These are phyloP conservation scores for Drosophila jambulina DNA, from an alignment of 1,140 invertebrate genomes.

Conservation along the genomic window DNA sequence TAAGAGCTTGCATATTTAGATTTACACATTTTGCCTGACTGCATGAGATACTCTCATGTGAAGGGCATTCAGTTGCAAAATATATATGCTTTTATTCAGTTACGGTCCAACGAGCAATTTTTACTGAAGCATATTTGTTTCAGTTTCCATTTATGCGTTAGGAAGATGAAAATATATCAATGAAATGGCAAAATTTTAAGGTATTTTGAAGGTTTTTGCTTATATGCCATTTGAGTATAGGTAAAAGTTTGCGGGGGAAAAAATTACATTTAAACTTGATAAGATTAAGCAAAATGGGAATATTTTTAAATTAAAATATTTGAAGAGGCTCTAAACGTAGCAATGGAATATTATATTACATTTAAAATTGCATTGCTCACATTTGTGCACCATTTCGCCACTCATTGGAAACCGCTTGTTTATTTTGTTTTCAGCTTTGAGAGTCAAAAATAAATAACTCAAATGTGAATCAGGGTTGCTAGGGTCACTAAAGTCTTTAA, in stretches of 20 bases:
- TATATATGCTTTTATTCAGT: background rate
- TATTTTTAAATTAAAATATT: too few relatives aligned
- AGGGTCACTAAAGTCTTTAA: background rate
- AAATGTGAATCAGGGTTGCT: too few relatives aligned
- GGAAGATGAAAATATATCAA: background rate
- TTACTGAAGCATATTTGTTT: conserved; percentile 4
- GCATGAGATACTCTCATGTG: background rate
- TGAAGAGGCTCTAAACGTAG: too few relatives aligned
- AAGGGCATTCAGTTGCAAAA: background rate
- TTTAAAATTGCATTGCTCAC: too few relatives aligned
- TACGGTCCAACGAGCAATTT: background rate
- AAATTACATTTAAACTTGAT: too few relatives aligned
- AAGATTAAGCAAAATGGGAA: too few relatives aligned
- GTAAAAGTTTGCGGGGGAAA: background rate
- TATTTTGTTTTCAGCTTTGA: background rate
- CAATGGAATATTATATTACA: too few relatives aligned
- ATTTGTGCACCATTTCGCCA: too few relatives aligned
- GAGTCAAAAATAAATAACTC: background rate
- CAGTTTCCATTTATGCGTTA: background rate
- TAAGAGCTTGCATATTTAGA: conserved; percentile 7
- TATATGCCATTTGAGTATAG: too few relatives aligned
- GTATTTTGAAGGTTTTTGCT: background rate
- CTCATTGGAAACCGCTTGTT: too few relatives aligned
- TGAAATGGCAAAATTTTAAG: background rate
- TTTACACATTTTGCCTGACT: conserved; percentile 24